phyloP scores from a whole-genome alignment of 1,140 invertebrate species.

The Plodia interpunctella region DNA sequence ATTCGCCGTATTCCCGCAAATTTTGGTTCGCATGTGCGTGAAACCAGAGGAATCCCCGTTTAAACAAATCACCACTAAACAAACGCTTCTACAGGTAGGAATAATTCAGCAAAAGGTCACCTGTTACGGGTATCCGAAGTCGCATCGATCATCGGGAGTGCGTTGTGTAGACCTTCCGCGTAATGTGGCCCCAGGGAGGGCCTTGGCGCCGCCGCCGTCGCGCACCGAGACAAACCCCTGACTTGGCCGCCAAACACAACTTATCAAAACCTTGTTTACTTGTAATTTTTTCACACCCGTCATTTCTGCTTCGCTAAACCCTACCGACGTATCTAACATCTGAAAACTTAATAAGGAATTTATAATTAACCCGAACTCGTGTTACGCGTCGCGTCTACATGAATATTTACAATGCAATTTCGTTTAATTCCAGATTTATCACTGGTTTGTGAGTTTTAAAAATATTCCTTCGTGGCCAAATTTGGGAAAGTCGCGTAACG shows the following conservation, averaged over 20 bases:
- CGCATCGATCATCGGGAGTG: constrained; percentile 74
- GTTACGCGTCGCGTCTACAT: constrained; percentile 40
- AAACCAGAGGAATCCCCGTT: constrained; percentile 56
- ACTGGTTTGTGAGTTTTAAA: constrained; percentile 62
- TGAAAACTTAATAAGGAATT: constrained; percentile 62
- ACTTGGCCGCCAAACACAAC: constrained; percentile 52
- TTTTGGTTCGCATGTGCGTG: constrained; percentile 35
- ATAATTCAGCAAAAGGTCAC: constrained; percentile 74
- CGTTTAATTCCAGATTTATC: constrained; percentile 56
- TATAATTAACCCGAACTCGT: constrained; percentile 46
- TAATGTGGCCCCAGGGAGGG: constrained; percentile 68
- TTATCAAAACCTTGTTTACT: constrained; percentile 48
- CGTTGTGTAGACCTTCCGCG: constrained; percentile 57
- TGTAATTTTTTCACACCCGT: constrained; percentile 46
- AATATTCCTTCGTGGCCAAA: constrained; percentile 53
- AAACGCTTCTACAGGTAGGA: constrained; percentile 69
- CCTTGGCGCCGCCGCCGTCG: constrained; percentile 29
- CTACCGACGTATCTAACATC: constrained; percentile 32
- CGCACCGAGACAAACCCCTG: constrained; percentile 55
- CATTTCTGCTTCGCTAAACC: constrained; percentile 26
- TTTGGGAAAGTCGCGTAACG: constrained; percentile 34
- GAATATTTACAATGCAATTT: constrained; percentile 71
- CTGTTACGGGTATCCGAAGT: constrained; percentile 69
- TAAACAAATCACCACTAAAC: constrained; percentile 71
- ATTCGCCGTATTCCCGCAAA: constrained; percentile 38